Conservation (phyloP, 2,888 invertebrate genomes). For the Drosophila infuscata region DNA sequence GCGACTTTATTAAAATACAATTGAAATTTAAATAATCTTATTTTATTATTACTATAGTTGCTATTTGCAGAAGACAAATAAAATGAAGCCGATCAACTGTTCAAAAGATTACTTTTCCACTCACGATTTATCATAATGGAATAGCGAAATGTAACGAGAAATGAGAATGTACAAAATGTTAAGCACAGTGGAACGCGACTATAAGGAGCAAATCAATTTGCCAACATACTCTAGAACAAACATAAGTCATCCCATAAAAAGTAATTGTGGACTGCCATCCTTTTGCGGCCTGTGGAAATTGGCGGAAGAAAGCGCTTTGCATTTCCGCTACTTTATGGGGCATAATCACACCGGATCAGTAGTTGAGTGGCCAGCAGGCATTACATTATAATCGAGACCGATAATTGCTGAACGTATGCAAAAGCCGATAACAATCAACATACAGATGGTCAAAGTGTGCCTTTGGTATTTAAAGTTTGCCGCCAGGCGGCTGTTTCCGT, state of each 20-base stretch:
- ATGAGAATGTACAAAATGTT: background rate
- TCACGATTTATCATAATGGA: background rate
- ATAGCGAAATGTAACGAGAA: background rate
- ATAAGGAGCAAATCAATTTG: background rate
- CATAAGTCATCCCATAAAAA: constrained; percentile 42
- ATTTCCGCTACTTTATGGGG: constrained; percentile 58
- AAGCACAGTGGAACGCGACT: background rate
- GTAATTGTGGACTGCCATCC: constrained; percentile 48
- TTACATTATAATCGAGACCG: constrained; percentile 38
- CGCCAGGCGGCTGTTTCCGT: constrained; percentile 43
- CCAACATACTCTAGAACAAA: constrained; percentile 22
- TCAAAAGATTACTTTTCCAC: background rate
- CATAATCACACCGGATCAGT: constrained; percentile 35
- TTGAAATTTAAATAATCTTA: background rate
- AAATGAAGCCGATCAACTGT: background rate
- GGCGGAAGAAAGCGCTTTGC: constrained; percentile 68
- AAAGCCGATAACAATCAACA: constrained; percentile 30
- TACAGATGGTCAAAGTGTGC: constrained; percentile 5
- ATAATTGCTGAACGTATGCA: constrained; percentile 13
- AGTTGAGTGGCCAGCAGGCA: constrained; percentile 53
- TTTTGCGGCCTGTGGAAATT: constrained; percentile 29
- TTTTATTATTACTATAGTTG: no score
- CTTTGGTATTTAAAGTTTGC: constrained; percentile 58
- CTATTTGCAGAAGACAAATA: no score
- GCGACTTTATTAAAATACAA: background rate